These are phyloP conservation scores for Staurois parvus DNA, from an alignment of 2,797 vertebrate species.

Conservation along the genomic window DNA sequence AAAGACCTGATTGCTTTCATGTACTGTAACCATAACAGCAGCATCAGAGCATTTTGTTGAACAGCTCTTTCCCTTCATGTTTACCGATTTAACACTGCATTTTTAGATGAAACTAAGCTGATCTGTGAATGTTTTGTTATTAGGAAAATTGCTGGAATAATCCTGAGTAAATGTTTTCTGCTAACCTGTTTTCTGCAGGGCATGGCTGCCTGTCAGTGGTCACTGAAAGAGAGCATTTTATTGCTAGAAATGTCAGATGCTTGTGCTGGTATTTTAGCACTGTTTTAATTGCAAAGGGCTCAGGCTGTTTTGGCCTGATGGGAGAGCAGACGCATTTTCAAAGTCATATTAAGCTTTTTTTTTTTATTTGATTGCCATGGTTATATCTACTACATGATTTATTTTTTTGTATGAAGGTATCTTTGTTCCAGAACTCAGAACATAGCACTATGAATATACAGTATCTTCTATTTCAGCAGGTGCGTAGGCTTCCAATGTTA, in stretches of 20 bases:
- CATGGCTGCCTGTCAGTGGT: background rate
- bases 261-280: no score
- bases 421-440: no score
- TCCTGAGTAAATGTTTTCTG: conserved; percentile 6
- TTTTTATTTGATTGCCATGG: no score
- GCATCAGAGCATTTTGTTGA: conserved; percentile 11
- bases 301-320: no score
- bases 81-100: conserved; percentile 23
- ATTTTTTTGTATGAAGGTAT: no score
- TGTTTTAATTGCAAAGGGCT: no score
- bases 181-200: conserved; percentile 6
- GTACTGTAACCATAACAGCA: conserved; percentile 21
- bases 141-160: conserved; percentile 34
- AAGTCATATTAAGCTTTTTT: no score
- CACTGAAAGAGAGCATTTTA: background rate
- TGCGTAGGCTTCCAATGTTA: no score
- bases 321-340: no score
- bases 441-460: no score
- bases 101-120: conserved; percentile 25
- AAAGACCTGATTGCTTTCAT: conserved; percentile 19
- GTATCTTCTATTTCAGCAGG: no score
- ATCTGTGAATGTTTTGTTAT: conserved; percentile 36
- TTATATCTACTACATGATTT: no score
- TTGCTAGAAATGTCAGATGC: background rate
- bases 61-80: conserved; percentile 4